These are phyloP conservation scores for Picathartes gymnocephalus DNA, from an alignment of 2,113 vertebrate species.

Conservation along the genomic window DNA sequence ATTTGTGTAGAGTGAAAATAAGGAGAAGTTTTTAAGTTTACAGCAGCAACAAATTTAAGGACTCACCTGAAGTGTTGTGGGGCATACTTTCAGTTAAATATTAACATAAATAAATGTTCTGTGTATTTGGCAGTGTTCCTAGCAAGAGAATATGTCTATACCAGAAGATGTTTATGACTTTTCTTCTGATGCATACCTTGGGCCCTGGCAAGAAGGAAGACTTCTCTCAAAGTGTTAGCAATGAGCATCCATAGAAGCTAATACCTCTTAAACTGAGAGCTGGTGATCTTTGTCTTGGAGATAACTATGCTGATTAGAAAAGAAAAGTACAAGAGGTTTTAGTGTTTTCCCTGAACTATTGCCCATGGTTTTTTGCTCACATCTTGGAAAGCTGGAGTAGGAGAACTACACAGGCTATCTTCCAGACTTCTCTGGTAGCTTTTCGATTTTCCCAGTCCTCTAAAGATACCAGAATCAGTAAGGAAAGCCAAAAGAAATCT, in stretches of 20 bases:
- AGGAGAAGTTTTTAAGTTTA: conserved; percentile 36
- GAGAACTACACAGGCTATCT: background rate
- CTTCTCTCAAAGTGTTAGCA: background rate
- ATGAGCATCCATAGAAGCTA: background rate
- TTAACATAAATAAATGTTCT: background rate
- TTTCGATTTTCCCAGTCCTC: background rate
- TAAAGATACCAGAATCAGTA: background rate
- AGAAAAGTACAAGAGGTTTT: background rate
- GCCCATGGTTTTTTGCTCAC: background rate
- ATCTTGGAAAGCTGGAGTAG: background rate
- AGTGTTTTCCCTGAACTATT: background rate
- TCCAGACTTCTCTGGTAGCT: background rate
- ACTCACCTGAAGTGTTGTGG: background rate
- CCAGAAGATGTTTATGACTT: background rate
- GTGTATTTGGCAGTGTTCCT: background rate
- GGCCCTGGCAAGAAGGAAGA: background rate
- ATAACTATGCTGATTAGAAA: background rate
- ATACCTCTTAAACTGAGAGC: background rate
- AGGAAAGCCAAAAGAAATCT: background rate
- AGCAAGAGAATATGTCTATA: background rate
- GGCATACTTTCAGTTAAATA: background rate
- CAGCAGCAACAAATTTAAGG: conserved; percentile 30
- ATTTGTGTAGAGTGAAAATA: background rate
- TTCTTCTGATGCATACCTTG: background rate
- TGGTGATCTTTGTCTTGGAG: background rate